Conservation (phyloP, 2,113 vertebrate species). For the Sapajus apella region DNA sequence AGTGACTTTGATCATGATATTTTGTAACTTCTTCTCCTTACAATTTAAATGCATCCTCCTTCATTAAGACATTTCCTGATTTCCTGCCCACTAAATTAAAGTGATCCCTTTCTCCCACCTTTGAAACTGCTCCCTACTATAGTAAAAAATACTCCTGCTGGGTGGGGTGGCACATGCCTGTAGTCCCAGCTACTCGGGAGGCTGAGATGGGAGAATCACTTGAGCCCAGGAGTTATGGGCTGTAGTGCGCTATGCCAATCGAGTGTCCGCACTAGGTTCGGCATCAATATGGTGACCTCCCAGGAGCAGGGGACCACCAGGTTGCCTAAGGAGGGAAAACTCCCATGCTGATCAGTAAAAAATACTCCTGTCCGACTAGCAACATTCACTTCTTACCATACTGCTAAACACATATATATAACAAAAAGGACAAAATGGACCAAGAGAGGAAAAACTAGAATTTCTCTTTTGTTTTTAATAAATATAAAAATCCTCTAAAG, state of each 20-base stretch:
- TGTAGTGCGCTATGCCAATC: no score
- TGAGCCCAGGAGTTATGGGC: no score
- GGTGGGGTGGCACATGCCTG: no score
- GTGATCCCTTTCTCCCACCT: neutral
- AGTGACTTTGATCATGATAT: neutral
- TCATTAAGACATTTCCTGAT: neutral
- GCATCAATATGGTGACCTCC: no score
- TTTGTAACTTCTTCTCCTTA: neutral
- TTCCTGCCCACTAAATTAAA: neutral
- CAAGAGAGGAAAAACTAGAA: neutral
- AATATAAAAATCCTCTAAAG: constrained; percentile 31
- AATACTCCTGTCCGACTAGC: neutral
- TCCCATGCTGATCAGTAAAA: neutral
- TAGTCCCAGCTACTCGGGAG: no score
- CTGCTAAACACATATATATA: neutral
- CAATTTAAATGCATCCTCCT: neutral
- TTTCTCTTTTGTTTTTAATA: constrained; percentile 41
- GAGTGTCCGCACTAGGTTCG: no score
- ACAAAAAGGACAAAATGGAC: constrained; percentile 6
- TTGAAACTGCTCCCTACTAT: neutral
- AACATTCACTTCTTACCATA: neutral
- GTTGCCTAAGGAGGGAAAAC: no score
- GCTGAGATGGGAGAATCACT: no score
- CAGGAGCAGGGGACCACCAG: no score
- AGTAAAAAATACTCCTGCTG: neutral